A percentile compares a stretch with the other conserved stretches of the same genome.
Evolutionary conservation across 2,113 vertebrate species (phyloP).

Genomic region (Sitta europaea): DNA sequence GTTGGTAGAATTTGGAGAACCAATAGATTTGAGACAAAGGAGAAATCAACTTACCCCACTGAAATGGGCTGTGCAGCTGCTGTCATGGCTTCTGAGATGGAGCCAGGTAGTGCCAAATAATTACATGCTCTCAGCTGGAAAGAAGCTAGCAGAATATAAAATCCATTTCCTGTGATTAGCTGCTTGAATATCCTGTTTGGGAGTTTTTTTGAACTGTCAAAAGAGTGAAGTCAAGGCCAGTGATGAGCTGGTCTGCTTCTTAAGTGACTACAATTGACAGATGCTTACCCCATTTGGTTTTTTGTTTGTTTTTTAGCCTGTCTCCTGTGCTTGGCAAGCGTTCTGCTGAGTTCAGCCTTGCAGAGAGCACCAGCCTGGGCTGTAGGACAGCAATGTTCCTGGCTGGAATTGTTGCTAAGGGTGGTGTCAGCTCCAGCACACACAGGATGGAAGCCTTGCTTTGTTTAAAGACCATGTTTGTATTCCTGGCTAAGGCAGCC

Average conservation of each 20-base stretch:
- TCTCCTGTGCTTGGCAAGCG: not conserved
- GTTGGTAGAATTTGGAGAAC: not conserved
- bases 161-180: constrained; percentile 13
- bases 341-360: not conserved
- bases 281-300: accelerated
- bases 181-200: not conserved
- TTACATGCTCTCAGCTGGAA: constrained; percentile 4
- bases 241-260: not conserved
- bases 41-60: not conserved
- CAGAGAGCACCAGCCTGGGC: not conserved
- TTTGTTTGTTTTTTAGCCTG: not conserved
- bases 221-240: not conserved
- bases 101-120: constrained; percentile 11
- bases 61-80: not conserved
- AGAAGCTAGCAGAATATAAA: not conserved
- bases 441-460: accelerated
- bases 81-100: not conserved
- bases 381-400: not conserved
- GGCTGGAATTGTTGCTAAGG: not conserved
- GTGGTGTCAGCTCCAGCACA: not conserved
- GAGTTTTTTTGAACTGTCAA: not conserved
- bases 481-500: not conserved
- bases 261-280: not conserved
- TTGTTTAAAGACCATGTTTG: not conserved
- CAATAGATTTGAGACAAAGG: not conserved